Percentiles rank a stretch among this genome's conserved stretches.
Conservation (phyloP, 2,888 invertebrate genomes). For the Idaea biselata region DNA sequence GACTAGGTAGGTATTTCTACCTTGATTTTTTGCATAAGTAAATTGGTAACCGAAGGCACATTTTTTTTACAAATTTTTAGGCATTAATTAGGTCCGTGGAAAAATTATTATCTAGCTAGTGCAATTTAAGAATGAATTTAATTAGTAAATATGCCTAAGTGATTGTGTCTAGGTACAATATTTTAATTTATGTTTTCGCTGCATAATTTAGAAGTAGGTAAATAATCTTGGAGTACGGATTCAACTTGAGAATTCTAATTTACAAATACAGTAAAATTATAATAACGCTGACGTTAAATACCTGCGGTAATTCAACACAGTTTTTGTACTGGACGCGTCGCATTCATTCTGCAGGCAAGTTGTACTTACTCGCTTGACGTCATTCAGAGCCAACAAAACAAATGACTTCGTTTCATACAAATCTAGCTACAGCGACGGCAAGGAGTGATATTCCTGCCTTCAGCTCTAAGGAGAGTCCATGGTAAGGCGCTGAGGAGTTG, state of each 20-base stretch:
- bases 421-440: constrained; percentile 63
- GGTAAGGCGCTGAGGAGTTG: constrained; percentile 72
- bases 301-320: background rate
- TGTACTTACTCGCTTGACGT: background rate
- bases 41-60: background rate
- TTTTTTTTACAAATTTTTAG: background rate
- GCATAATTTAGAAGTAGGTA: background rate
- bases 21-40: background rate
- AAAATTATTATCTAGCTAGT: background rate
- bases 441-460: constrained; percentile 62
- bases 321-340: background rate
- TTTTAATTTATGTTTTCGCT: background rate
- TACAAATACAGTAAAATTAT: background rate
- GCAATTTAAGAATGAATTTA: background rate
- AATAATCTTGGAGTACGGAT: background rate
- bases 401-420: constrained; percentile 54
- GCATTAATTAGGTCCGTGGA: background rate
- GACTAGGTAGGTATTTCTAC: background rate
- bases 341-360: background rate
- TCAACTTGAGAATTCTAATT: background rate
- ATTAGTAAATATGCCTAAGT: background rate
- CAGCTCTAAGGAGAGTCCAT: constrained; percentile 48
- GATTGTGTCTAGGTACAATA: background rate
- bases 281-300: background rate
- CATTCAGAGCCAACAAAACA: background rate